phyloP scores from a whole-genome alignment of 2,888 invertebrate genomes.

The Palloptera scutellata region DNA sequence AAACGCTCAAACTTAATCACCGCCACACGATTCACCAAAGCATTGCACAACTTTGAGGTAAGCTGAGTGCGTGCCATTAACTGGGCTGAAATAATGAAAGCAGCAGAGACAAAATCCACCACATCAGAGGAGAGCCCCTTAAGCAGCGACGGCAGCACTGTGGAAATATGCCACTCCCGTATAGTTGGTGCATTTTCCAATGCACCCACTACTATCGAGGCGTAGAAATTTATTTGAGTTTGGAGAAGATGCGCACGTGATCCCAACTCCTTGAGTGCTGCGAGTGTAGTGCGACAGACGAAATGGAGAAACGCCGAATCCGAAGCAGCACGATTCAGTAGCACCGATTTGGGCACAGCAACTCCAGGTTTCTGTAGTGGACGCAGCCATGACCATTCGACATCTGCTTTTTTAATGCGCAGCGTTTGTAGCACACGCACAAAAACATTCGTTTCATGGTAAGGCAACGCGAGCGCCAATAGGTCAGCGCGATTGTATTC shows the following conservation, averaged over 20 bases:
- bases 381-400: constrained; percentile 80
- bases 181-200: constrained; percentile 68
- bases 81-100: constrained; percentile 78
- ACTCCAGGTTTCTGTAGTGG: constrained; percentile 78
- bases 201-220: constrained; percentile 76
- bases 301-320: constrained; percentile 72
- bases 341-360: constrained; percentile 74
- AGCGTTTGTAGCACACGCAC: constrained; percentile 80
- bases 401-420: constrained; percentile 69
- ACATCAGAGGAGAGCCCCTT: constrained; percentile 75
- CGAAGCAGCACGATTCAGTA: constrained; percentile 77
- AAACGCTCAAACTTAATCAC: constrained; percentile 67
- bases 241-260: constrained; percentile 70
- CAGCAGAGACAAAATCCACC: constrained; percentile 76
- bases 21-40: constrained; percentile 70
- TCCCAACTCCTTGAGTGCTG: constrained; percentile 70
- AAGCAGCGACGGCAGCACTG: constrained; percentile 75
- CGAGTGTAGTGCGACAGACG: constrained; percentile 69
- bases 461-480: constrained; percentile 84
- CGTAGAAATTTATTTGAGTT: constrained; percentile 82
- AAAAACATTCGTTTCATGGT: constrained; percentile 92
- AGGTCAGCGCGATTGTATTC: constrained; percentile 86
- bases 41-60: constrained; percentile 67
- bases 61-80: constrained; percentile 73
- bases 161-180: constrained; percentile 72